phyloP scores from a whole-genome alignment of 2,113 vertebrate genomes.

The human region GRCh38 chr11:117087501-117088000 shows the following conservation, averaged over 20 bases:
- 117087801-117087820: slow-evolving; percentile 21
- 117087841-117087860: slow-evolving; percentile 6
- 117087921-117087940: not conserved
- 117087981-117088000: not conserved
- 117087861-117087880: slow-evolving; percentile 19
- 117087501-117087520: not conserved
- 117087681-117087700: not conserved
- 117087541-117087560: not conserved
- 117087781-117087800: slow-evolving; percentile 15
- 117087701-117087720: not conserved
- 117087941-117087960: not conserved
- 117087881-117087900: not conserved
- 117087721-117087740: not conserved
- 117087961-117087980: not conserved
- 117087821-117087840: not conserved
- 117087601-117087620: not conserved
- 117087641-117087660: not conserved
- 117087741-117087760: not conserved
- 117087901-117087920: not conserved
- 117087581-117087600: not conserved
- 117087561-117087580: not conserved
- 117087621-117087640: not conserved
- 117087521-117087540: not conserved
- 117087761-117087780: not conserved
- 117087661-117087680: not conserved